Evolutionary conservation across 1,140 invertebrate species (phyloP), one percentile per base, ranked within the genome.

Genomic region (Hirudo medicinalis): DNA sequence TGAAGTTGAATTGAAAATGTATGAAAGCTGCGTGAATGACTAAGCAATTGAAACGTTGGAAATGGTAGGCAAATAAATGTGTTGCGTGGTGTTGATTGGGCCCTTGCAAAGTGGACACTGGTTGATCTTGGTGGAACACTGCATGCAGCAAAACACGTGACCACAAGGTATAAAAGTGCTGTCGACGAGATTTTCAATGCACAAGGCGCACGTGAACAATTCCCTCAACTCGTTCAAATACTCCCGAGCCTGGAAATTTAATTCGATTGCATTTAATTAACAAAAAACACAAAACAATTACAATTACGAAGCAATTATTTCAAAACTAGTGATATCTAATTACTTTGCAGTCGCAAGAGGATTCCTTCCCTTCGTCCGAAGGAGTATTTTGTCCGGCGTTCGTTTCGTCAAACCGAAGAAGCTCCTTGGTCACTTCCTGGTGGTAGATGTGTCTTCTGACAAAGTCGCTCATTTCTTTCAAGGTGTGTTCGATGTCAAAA

Each of bases 401-500:
- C 8, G 22, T 63, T 25, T 63, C 25, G 25, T 57, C 15, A 22
- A 6, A 25, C 29, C 29, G 8, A 63, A 22, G 22, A 13, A 63
- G 55, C 27, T 60, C 17, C 11, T 63, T n/a, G 11, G 0, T 63
- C 15, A 1, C 43, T 32, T 63, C 57, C 29, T 63, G 22, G 22
- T 63, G 22, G 20, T 63, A 63, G 8, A 63, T 63, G 20, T 63
- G 88, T 71, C 90, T 84, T 2, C 90, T 82, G 0, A 90, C 90
- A 80, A 90, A 88, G 81, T 92, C 90, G 80, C 91, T 89, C 25
- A 91, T 90, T 83, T 93, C 90, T 68, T 89, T 85, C 76, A 89
- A 91, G 36, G 90, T 92, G 77, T 89, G 86, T 40, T 88, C 85
- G 74, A 92, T 91, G 80, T 93, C 90, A 82, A 92, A 92, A 40